These are phyloP conservation scores for Microtus pennsylvanicus DNA, from an alignment of 2,113 vertebrate genomes.

Conservation along the genomic window DNA sequence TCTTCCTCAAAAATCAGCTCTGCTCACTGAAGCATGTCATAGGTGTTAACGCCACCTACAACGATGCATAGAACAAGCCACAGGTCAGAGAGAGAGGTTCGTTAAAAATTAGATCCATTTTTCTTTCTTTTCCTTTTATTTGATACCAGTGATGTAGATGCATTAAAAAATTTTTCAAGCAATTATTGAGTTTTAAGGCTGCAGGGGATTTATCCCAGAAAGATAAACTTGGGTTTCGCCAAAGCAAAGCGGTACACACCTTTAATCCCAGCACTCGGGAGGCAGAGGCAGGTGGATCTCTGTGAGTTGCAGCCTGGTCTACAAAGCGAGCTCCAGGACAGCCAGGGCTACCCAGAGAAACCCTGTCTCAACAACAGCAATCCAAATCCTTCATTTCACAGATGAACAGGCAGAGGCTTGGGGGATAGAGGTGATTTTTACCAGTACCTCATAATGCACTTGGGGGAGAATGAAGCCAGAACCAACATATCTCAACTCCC, in stretches of 20 bases:
- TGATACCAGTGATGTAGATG: neutral
- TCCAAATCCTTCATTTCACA: slow-evolving; percentile 7
- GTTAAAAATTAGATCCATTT: neutral
- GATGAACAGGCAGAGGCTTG: neutral
- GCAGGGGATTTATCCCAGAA: neutral
- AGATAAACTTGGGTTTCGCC: neutral
- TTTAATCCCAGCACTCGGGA: neutral
- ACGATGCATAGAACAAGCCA: neutral
- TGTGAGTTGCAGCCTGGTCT: neutral
- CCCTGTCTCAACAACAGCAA: neutral
- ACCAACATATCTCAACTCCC: neutral
- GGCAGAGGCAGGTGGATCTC: neutral
- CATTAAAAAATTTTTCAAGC: slow-evolving; percentile 24
- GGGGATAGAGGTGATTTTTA: neutral
- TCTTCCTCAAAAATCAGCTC: slow-evolving; percentile 14
- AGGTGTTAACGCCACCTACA: neutral
- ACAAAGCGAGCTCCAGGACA: neutral
- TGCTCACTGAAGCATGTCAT: neutral
- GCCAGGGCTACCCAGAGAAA: neutral
- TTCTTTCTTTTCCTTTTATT: slow-evolving; percentile 7
- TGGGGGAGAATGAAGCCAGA: neutral
- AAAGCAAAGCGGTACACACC: neutral
- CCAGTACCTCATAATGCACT: neutral
- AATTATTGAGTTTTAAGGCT: slow-evolving; percentile 12
- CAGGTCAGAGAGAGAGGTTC: neutral